Evolutionary conservation across 2,113 vertebrate species (phyloP), one percentile per base, ranked within the genome.

Genomic region (Brachypteracias leptosomus): DNA sequence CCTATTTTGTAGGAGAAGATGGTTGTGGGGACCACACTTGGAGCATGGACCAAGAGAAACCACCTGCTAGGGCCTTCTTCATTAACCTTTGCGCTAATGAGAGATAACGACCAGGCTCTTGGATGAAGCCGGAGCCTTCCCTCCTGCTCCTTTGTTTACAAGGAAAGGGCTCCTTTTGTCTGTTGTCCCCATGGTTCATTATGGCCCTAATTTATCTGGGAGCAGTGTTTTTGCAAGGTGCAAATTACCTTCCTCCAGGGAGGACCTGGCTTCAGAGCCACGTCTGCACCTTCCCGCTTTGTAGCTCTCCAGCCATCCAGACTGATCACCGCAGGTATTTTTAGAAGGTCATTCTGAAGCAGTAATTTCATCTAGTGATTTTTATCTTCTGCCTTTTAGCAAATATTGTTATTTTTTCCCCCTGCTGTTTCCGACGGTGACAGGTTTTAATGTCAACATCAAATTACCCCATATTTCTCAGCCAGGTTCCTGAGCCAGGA

Each of bases 321-420:
- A 52, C 88, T 33, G 58, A 93, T 89, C 95, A 90, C 90, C 20
- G 15, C 76, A 75, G 93, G 92, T 95, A 97, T 94, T 96, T 95
- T 97, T 89, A 90, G 95, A 92, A 95, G 92, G 94, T 95, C 91
- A 83, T 81, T 91, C 76, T 25, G 24, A 88, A 87, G 75, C 85
- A 89, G 82, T 74, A 88, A 95, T 94, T 95, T 94, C 88, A 91
- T 91, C 85, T 49, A 40, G 70, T 18, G 85, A 94, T 97, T 95
- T n/a, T 96, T 96, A 95, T 91, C 95, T 89, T 93, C 88, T 80
- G 79, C 88, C 91, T 93, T 95, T 97, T 96, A 97, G 93, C 82
- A 90, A 96, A 93, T 78, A 84, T 85, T 93, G 86, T 91, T 93
- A 70, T 91, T 83, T 82, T 13, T 2, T 35, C 7, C 42, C 61